Evolutionary conservation across 1,140 invertebrate species (phyloP).

Genomic region (Drosophila teissieri): DNA sequence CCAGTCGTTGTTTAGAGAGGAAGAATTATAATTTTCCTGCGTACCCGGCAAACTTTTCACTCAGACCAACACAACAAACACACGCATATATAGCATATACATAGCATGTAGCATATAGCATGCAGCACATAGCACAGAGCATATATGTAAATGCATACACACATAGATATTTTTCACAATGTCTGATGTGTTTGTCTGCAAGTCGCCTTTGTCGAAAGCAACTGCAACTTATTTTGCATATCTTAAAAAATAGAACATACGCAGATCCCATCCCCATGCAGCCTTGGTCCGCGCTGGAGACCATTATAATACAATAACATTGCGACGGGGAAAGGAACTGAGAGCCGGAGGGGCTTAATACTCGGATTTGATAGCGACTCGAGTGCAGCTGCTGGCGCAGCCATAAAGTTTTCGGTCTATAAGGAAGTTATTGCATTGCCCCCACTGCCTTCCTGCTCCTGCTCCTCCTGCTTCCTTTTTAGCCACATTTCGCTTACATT

Average conservation of each 20-base stretch:
- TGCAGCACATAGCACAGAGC: background rate
- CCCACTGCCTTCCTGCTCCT: background rate
- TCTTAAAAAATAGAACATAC: slow-evolving; percentile 74
- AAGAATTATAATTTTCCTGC: slow-evolving; percentile 77
- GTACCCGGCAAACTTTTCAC: slow-evolving; percentile 44
- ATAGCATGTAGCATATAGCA: too few species aligned
- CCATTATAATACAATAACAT: slow-evolving; percentile 62
- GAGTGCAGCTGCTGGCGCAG: slow-evolving; percentile 50
- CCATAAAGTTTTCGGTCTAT: slow-evolving; percentile 56
- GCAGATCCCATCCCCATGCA: slow-evolving; percentile 39
- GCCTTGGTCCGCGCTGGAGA: slow-evolving; percentile 38
- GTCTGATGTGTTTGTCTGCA: slow-evolving; percentile 53
- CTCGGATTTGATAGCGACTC: slow-evolving; percentile 34
- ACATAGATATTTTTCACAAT: slow-evolving; percentile 57
- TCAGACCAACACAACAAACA: slow-evolving; percentile 32
- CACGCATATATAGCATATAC: background rate
- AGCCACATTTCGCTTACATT: slow-evolving; percentile 10
- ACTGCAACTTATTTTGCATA: slow-evolving; percentile 79
- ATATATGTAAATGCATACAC: background rate
- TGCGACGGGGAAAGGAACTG: background rate
- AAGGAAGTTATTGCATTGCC: slow-evolving; percentile 48
- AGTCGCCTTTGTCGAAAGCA: slow-evolving; percentile 39
- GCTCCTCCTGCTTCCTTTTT: slow-evolving; percentile 31
- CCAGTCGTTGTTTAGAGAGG: slow-evolving; percentile 63
- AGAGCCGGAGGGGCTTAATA: slow-evolving; percentile 16